A percentile compares a stretch with the other conserved stretches of the same genome.
Evolutionary conservation across 2,113 vertebrate genomes (phyloP).

Genomic region (Macrotis lagotis): DNA sequence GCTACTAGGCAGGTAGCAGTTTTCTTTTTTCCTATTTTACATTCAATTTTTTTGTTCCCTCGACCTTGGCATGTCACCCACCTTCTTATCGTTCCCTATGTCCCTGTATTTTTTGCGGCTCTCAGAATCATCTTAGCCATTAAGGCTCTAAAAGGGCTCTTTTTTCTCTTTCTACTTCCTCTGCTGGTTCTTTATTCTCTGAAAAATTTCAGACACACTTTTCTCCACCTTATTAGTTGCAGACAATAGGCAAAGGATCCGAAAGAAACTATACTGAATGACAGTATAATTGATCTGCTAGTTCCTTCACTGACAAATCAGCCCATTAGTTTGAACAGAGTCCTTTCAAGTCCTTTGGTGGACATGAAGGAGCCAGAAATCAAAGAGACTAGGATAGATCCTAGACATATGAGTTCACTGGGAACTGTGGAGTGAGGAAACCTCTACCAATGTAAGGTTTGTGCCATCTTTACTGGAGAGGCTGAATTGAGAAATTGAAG

Average conservation of each 20-base stretch:
- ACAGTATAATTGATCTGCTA: neutral
- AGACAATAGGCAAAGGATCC: slow-evolving; percentile 11
- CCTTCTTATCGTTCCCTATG: neutral
- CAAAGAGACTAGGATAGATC: neutral
- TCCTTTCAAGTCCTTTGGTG: slow-evolving; percentile 13
- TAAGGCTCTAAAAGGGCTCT: neutral
- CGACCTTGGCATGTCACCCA: neutral
- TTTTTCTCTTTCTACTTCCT: neutral
- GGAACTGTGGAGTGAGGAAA: neutral
- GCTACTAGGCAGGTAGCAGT: neutral
- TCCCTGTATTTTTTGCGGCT: slow-evolving; percentile 18
- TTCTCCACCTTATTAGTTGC: neutral
- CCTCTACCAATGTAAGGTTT: neutral
- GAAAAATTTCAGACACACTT: neutral
- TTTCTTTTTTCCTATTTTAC: neutral
- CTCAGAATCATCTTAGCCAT: neutral
- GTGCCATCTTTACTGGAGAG: neutral
- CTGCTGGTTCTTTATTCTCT: neutral
- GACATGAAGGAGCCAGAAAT: neutral
- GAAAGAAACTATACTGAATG: slow-evolving; percentile 8
- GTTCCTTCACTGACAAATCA: neutral
- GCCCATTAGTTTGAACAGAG: neutral
- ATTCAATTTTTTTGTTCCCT: neutral
- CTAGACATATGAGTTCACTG: neutral
- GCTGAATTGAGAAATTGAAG: neutral